These are phyloP conservation scores for Tolypeutes matacus DNA, from an alignment of 2,797 vertebrate genomes.

Conservation along the genomic window DNA sequence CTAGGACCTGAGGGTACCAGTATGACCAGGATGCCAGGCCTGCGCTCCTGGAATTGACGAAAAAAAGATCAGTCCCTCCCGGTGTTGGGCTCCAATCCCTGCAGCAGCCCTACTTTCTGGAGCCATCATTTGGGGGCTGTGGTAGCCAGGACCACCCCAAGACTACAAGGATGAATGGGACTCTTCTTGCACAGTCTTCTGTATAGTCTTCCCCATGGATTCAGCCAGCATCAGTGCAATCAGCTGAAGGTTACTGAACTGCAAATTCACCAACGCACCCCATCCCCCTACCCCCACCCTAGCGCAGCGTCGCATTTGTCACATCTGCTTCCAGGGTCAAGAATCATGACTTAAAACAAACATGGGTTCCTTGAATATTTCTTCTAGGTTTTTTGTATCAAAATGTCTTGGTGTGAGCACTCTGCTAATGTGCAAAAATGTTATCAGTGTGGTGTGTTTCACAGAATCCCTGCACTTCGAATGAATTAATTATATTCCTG, in stretches of 20 bases:
- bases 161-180: background rate
- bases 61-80: background rate
- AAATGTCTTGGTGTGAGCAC: background rate
- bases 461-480: conserved; percentile 22
- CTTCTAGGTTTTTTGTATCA: conserved; percentile 25
- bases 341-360: background rate
- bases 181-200: background rate
- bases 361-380: background rate
- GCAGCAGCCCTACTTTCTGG: background rate
- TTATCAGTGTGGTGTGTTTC: conserved; percentile 59
- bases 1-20: background rate
- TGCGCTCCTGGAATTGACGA: background rate
- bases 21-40: background rate
- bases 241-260: background rate
- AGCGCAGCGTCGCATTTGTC: background rate
- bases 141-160: background rate
- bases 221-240: background rate
- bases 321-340: background rate
- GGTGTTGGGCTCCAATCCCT: background rate
- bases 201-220: rapidly evolving
- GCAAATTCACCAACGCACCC: background rate
- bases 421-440: background rate
- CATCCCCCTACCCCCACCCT: too few species aligned
- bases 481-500: conserved; percentile 77
- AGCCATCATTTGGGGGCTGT: background rate